Base-by-base conservation (phyloP, 2,113 vertebrate genomes). In the Trematomus loennbergii region DNA sequence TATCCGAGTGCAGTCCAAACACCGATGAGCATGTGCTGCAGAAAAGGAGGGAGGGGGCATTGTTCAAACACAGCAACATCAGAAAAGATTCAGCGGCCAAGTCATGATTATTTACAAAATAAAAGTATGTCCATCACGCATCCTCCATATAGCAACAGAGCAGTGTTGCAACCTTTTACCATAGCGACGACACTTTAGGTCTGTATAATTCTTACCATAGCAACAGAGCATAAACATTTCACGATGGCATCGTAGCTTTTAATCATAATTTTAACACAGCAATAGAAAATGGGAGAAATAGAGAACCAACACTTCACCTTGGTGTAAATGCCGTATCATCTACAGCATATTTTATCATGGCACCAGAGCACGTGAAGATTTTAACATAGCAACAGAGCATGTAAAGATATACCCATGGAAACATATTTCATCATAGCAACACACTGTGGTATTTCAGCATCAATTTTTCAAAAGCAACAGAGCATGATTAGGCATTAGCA, bases 11-110 rank as follows among this genome's bases (percentile, higher is more conserved):
- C 54, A 75, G 75, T 84, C 82, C 61, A 77, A 84, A 87, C 54
- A 46, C 36, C 73, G 76, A 88, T 74, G 68, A 75, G 62, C 78
- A 84, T 72, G 75, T 85, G 67, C 72, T 83, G 82, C 20, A 33
- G 63, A 55, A 45, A 46, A 33, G 53, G 16, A n/a, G 46, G 11
- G 43, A 18, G 54, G 48, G 13, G 57, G 60, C 74, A 74, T 87
- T 58, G 40, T 81, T 87, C 25, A 78, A 82, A 87, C 64, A 91
- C 61, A 78, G 77, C 81, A 90, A 85, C 64, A 86, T 86, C 70
- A 87, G 68, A 87, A 78, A 88, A 1, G 75, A 81, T 33, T 85
- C 72, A 78, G 71, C 61, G 45, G 57, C 72, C 65, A n/a, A 49
- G 43, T 57, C 33, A 49, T 5, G 36, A 40, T 55, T 79, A 74